Percentiles rank a stretch among this genome's conserved stretches.
Evolutionary conservation across 2,888 invertebrate genomes (phyloP).

Genomic region (Ceraclea dissimilis): DNA sequence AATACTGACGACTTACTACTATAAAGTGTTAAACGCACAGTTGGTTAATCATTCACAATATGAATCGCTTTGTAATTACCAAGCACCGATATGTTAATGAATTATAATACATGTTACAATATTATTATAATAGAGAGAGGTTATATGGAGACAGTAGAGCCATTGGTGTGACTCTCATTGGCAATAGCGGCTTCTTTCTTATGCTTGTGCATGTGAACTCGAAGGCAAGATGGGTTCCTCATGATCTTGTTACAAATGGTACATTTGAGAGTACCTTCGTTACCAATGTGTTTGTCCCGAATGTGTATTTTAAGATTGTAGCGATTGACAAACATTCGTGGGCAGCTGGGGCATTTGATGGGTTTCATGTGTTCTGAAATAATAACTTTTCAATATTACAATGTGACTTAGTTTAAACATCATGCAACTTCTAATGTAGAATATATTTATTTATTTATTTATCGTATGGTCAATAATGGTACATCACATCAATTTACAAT

Average conservation of each 20-base stretch:
- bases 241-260: slow-evolving; percentile 62
- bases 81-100: no score
- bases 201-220: slow-evolving; percentile 60
- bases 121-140: no score
- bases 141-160: background rate
- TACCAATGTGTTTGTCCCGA: slow-evolving; percentile 61
- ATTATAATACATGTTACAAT: no score
- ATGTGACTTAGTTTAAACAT: no score
- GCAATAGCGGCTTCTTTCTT: slow-evolving; percentile 47
- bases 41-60: no score
- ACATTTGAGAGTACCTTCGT: slow-evolving; percentile 59
- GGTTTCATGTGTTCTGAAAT: slow-evolving; percentile 4
- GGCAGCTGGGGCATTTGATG: slow-evolving; percentile 57
- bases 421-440: no score
- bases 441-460: no score
- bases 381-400: background rate
- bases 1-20: no score
- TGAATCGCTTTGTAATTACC: no score
- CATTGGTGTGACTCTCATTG: background rate
- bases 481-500: no score
- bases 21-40: no score
- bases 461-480: no score
- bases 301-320: slow-evolving; percentile 67
- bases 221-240: slow-evolving; percentile 55
- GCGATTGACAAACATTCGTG: slow-evolving; percentile 56